These are phyloP conservation scores for Hemiprocne comata DNA, from an alignment of 2,113 vertebrate species.

Conservation along the genomic window DNA sequence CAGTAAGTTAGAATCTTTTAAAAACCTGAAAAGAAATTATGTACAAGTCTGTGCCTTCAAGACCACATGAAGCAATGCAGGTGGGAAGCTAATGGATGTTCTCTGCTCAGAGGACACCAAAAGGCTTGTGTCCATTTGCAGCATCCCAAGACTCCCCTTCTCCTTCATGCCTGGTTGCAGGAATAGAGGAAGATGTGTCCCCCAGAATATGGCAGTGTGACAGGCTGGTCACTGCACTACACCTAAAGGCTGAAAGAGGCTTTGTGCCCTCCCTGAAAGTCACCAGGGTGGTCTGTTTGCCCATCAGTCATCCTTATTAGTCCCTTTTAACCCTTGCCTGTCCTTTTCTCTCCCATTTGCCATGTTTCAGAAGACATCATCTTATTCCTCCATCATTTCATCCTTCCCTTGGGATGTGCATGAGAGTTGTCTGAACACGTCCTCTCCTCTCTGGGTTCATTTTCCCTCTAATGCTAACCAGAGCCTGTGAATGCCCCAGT, in stretches of 20 bases:
- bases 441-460: background rate
- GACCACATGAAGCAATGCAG: background rate
- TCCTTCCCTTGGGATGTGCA: background rate
- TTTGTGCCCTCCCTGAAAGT: background rate
- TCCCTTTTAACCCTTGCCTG: background rate
- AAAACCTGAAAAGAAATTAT: constrained; percentile 23
- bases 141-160: background rate
- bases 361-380: background rate
- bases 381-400: background rate
- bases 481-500: background rate
- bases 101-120: background rate
- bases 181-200: background rate
- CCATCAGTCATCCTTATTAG: background rate
- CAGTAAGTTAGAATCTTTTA: background rate
- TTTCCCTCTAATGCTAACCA: background rate
- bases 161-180: background rate
- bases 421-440: background rate
- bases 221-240: background rate
- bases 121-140: background rate
- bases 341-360: background rate
- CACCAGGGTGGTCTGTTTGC: background rate
- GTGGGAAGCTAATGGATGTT: background rate
- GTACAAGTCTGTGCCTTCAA: background rate
- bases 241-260: background rate
- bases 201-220: background rate